A percentile compares a stretch with the other conserved stretches of the same genome.
phyloP scores from a whole-genome alignment of 2,797 vertebrate species.

The Lacerta agilis region DNA sequence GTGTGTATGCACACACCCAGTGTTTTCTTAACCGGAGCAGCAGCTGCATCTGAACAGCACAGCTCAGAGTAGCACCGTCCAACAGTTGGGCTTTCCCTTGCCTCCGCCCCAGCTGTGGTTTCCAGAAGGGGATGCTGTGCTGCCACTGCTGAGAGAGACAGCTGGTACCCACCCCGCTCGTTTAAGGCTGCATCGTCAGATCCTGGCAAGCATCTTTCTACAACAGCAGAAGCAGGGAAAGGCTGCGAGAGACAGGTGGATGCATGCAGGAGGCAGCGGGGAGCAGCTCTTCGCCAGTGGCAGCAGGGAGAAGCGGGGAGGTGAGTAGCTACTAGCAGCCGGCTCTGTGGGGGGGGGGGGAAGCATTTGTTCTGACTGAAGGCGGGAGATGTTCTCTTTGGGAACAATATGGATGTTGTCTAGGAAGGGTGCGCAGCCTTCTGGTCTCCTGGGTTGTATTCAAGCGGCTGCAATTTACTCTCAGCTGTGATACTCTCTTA shows the following conservation, averaged over 20 bases:
- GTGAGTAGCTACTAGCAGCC: neutral
- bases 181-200: neutral
- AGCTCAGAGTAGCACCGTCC: neutral
- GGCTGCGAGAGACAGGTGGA: neutral
- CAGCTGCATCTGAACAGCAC: neutral
- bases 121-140: neutral
- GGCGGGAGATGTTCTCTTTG: too few species aligned
- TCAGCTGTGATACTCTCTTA: neutral
- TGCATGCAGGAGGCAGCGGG: constrained; percentile 5
- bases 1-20: neutral
- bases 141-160: neutral
- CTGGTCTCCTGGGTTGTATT: neutral
- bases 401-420: neutral
- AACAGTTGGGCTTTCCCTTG: neutral
- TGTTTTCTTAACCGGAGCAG: neutral
- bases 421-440: neutral
- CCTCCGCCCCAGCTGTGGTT: neutral
- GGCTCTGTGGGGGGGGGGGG: neutral
- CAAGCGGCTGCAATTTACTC: neutral
- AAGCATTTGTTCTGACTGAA: neutral
- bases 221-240: neutral
- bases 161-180: neutral
- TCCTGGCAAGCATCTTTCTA: neutral
- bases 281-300: neutral
- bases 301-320: neutral